A percentile compares a stretch with the other conserved stretches of the same genome.
Conservation (phyloP, 1,140 invertebrate species). For the Eurosta solidaginis region DNA sequence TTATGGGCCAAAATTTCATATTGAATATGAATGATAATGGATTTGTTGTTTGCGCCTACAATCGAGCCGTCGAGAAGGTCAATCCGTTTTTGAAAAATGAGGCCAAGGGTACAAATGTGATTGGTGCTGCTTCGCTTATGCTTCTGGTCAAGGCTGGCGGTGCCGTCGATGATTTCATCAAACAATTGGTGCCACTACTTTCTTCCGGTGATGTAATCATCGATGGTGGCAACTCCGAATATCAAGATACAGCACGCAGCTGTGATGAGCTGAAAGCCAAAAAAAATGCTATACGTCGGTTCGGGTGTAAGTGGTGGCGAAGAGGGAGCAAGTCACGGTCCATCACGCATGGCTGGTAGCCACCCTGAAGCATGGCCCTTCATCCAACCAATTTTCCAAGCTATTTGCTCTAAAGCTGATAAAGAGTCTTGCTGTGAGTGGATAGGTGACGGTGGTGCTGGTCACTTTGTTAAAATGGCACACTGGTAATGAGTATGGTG, state of each 20-base stretch:
- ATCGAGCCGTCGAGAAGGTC: slow-evolving; percentile 89
- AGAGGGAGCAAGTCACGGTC: slow-evolving; percentile 94
- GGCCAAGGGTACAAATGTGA: slow-evolving; percentile 90
- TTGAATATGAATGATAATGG: no score
- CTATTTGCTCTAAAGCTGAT: slow-evolving; percentile 87
- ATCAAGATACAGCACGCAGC: slow-evolving; percentile 96
- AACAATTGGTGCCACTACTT: slow-evolving; percentile 84
- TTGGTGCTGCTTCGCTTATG: slow-evolving; percentile 90
- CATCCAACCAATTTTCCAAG: slow-evolving; percentile 94
- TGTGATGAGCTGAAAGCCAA: no score
- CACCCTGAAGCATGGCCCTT: no score
- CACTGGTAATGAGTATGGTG: slow-evolving; percentile 99
- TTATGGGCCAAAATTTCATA: slow-evolving; percentile 99
- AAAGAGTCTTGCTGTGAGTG: slow-evolving; percentile 97
- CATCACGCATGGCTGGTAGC: slow-evolving; percentile 98
- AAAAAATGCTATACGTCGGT: no score
- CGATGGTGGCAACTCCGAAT: slow-evolving; percentile 99
- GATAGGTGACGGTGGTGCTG: no score
- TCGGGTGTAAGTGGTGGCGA: no score
- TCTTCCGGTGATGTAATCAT: slow-evolving; percentile 96
- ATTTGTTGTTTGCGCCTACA: no score
- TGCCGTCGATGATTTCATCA: slow-evolving; percentile 96
- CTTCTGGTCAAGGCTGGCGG: slow-evolving; percentile 95
- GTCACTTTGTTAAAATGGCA: no score
- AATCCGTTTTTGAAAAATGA: slow-evolving; percentile 73